Base-by-base conservation (phyloP, 2,797 vertebrate genomes). In the Brachyrhaphis roseni region DNA sequence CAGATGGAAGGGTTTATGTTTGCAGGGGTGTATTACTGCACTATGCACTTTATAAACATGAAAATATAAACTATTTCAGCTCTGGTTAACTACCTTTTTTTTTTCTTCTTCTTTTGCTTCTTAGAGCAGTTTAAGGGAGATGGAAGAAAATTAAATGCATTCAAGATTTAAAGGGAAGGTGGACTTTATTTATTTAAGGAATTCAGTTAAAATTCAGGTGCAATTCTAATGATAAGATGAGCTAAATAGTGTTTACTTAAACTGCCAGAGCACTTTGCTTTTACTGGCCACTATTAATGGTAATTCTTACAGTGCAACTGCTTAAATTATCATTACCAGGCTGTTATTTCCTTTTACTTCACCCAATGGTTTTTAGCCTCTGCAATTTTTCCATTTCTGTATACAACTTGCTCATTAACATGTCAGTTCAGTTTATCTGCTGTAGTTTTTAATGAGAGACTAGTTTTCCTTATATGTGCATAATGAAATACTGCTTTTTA, bases 81-180 rank as follows among this genome's bases (percentile, higher is more conserved):
- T 51, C 77, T 85, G 85, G 74, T 80, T 88, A 87, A 92, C 87
- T 84, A 88, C 80, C 80, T 66, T 1, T 39, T 20, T 18, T 31
- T 31, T 5, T n/a, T 82, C 43, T 43, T 43, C 43, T 47, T 82
- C 45, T 78, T 72, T 85, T 59, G 80, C 12, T 84, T 71, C 78
- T 62, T 74, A 41, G 79, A 84, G 34, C 23, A 57, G 43, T n/a
- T 73, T 70, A 46, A 74, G 47, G 71, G 46, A 28, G 23, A 55
- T 78, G 39, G 81, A 43, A 79, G 31, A 70, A 78, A 76, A 78
- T 79, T 73, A 80, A 62, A 73, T 80, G 72, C 76, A 82, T 82
- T 91, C 72, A 78, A 55, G 51, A 86, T 59, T 73, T 87, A 79
- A 83, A 82, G 57, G 75, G 57, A 75, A 85, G 57, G 81, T 76